phyloP scores from a whole-genome alignment of 2,113 vertebrate species.

The Indicator maculatus region DNA sequence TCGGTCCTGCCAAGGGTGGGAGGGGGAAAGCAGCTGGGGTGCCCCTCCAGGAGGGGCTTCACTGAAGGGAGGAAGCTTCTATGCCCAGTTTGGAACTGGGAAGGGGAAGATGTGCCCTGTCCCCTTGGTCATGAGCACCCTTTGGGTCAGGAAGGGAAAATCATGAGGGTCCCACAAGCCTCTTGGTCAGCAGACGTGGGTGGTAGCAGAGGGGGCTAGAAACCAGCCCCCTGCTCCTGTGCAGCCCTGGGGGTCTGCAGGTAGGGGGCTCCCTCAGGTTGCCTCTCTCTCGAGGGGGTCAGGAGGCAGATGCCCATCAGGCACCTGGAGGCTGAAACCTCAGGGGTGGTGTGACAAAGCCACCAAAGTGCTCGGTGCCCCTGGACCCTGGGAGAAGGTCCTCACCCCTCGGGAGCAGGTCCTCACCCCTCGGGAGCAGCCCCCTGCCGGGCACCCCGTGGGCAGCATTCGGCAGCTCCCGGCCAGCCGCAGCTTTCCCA shows the following conservation, averaged over 20 bases:
- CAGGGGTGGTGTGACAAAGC: neutral
- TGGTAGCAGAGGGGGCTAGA: neutral
- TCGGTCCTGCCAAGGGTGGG: neutral
- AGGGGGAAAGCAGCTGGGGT: neutral
- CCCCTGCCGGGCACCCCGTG: rapidly evolving
- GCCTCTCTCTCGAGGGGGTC: neutral
- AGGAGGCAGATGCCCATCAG: neutral
- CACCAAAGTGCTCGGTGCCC: rapidly evolving
- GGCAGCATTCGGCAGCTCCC: rapidly evolving
- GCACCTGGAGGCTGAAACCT: neutral
- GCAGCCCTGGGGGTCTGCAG: neutral
- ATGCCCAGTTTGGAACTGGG: neutral
- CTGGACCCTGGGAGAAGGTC: too few species aligned
- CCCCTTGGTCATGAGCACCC: neutral
- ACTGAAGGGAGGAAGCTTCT: neutral
- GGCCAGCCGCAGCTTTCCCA: neutral
- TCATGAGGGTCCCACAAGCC: neutral
- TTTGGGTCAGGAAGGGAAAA: neutral
- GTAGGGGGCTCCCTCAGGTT: neutral
- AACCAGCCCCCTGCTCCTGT: neutral
- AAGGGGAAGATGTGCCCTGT: neutral
- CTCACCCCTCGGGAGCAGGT: too few species aligned
- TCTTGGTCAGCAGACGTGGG: neutral
- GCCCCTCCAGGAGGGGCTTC: rapidly evolving
- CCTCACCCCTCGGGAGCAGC: too few species aligned